These are phyloP conservation scores for Clarias laeviceps DNA, from an alignment of 2,797 vertebrate species.

Conservation along the genomic window DNA sequence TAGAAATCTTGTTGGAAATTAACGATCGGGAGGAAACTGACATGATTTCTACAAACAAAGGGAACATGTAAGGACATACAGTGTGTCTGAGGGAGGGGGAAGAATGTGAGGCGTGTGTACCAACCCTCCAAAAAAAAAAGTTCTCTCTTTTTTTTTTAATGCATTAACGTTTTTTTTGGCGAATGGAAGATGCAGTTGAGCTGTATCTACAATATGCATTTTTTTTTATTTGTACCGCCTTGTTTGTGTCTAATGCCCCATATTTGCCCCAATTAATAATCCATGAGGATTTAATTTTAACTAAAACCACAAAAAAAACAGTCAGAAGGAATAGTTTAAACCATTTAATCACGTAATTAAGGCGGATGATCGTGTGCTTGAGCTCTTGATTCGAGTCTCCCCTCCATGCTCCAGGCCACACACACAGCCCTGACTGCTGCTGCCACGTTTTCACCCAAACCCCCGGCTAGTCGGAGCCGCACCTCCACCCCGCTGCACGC, in stretches of 20 bases:
- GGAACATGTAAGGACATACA: neutral
- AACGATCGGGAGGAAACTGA: neutral
- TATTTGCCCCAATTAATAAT: too few relatives aligned
- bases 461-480: neutral
- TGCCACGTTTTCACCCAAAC: slow-evolving; percentile 28
- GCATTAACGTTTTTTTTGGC: too few relatives aligned
- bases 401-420: neutral
- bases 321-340: neutral
- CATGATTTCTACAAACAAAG: neutral
- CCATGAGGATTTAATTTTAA: neutral
- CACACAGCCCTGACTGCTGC: neutral
- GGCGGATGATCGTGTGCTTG: neutral
- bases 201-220: neutral
- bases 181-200: neutral
- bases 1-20: neutral
- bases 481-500: too few relatives aligned
- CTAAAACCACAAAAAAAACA: neutral
- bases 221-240: neutral
- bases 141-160: neutral
- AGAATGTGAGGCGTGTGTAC: neutral
- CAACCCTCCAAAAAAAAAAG: too few relatives aligned
- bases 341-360: too few relatives aligned
- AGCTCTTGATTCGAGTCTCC: neutral
- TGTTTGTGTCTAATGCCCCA: neutral
- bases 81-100: neutral